Evolutionary conservation across 2,888 invertebrate species (phyloP), one percentile per base, ranked within the genome.

Genomic region (Xanthorhoe designata): DNA sequence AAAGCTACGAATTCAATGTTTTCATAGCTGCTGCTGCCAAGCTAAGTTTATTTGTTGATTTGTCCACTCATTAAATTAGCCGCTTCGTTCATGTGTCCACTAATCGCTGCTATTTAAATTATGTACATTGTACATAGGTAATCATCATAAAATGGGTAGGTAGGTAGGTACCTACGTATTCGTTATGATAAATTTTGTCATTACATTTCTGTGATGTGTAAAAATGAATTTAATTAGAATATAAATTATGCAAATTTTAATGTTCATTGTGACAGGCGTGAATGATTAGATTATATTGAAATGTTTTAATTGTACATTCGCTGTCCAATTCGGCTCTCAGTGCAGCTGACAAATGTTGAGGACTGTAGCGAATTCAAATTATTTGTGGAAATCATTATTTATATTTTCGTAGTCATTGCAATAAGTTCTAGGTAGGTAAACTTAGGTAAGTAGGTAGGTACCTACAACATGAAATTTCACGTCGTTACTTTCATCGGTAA

Each of bases 241-340:
- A 17, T 7, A 47, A n/a, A n/a, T n/a, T 6, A 47, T 47, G 17
- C 15, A 47, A 47, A 47, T n/a, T n/a, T n/a, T n/a, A n/a, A n/a
- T 47, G 8, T 15, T n/a, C 15, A 45, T 61, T 62, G 70, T 75
- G 85, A 85, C 80, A 80, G 59, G 69, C 84, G 76, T 81, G 70
- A 70, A 74, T 72, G 77, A 78, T 72, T 61, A n/a, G n/a, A n/a
- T n/a, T n/a, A n/a, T n/a, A 67, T 66, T 73, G 64, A 77, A 82
- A 79, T 74, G 58, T 65, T 69, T 78, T 83, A 84, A 85, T 84
- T 85, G 73, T 54, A 45, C 24, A 19, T 49, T 60, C 69, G 69
- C 66, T 60, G 61, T 66, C 62, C 54, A 53, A 24, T 1, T 24
- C 24, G 24, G 24, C 18, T 15, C 42, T 47, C 60, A 51, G n/a